phyloP scores from a whole-genome alignment of 2,797 vertebrate genomes.

The Odontamblyopus rebecca region DNA sequence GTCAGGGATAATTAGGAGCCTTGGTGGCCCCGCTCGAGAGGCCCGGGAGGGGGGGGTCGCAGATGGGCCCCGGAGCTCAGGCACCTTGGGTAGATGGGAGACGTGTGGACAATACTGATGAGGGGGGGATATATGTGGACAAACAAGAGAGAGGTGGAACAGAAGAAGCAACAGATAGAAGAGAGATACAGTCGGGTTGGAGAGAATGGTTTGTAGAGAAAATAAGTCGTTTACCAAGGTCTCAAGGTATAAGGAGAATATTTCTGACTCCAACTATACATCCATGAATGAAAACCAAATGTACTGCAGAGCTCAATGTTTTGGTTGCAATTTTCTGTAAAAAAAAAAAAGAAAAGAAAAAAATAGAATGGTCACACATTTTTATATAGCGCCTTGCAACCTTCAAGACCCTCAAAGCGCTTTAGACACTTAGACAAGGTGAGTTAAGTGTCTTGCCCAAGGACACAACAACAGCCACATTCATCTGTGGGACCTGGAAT shows the following conservation, averaged over 20 bases:
- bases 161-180: neutral
- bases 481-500: too few relatives aligned
- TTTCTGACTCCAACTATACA: neutral
- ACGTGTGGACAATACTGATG: conserved; percentile 34
- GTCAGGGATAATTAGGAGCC: conserved; percentile 84
- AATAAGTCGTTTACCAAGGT: too few relatives aligned
- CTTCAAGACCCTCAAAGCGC: too few relatives aligned
- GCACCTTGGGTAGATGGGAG: conserved; percentile 42
- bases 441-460: too few relatives aligned
- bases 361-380: too few relatives aligned
- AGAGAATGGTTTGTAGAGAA: too few relatives aligned
- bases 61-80: conserved; percentile 69
- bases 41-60: conserved; percentile 70
- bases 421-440: too few relatives aligned
- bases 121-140: conserved; percentile 32
- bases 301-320: neutral
- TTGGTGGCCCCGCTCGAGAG: conserved; percentile 74
- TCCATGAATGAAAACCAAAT: neutral
- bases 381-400: too few relatives aligned
- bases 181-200: too few relatives aligned
- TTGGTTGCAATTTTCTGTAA: neutral
- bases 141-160: conserved; percentile 38
- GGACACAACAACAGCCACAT: too few relatives aligned
- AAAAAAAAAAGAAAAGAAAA: too few relatives aligned
- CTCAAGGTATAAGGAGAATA: too few relatives aligned